Percentiles rank a stretch among this genome's conserved stretches.
These are phyloP conservation scores for Zaprionus ornatus DNA, from an alignment of 1,140 invertebrate genomes.

Conservation along the genomic window DNA sequence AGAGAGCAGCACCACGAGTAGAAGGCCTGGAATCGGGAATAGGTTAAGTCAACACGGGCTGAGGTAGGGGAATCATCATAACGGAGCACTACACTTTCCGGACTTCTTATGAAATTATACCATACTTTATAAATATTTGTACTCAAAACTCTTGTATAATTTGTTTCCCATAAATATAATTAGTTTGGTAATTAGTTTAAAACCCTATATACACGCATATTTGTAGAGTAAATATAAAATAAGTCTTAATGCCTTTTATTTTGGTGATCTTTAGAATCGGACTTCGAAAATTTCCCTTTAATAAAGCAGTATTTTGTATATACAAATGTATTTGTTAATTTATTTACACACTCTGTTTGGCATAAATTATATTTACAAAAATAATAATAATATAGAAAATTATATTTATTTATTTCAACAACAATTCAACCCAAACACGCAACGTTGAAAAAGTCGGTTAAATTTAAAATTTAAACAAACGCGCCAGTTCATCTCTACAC, in stretches of 20 bases:
- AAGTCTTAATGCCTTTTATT: background rate
- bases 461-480: background rate
- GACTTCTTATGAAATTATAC: conserved; percentile 1
- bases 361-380: background rate
- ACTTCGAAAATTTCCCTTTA: background rate
- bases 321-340: too few relatives aligned
- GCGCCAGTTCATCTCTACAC: background rate
- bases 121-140: background rate
- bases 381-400: background rate
- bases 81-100: background rate
- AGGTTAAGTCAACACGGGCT: conserved; percentile 10
- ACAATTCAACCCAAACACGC: too few relatives aligned
- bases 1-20: conserved; percentile 43
- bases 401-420: too few relatives aligned
- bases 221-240: conserved; percentile 15
- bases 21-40: background rate
- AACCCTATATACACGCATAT: conserved; percentile 7
- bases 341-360: background rate
- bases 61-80: background rate
- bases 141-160: background rate
- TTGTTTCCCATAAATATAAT: background rate
- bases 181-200: conserved; percentile 33
- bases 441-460: background rate
- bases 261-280: background rate
- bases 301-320: too few relatives aligned